Evolutionary conservation across 2,888 invertebrate genomes (phyloP), one percentile per base, ranked within the genome.

Genomic region (Onchidella celtica): DNA sequence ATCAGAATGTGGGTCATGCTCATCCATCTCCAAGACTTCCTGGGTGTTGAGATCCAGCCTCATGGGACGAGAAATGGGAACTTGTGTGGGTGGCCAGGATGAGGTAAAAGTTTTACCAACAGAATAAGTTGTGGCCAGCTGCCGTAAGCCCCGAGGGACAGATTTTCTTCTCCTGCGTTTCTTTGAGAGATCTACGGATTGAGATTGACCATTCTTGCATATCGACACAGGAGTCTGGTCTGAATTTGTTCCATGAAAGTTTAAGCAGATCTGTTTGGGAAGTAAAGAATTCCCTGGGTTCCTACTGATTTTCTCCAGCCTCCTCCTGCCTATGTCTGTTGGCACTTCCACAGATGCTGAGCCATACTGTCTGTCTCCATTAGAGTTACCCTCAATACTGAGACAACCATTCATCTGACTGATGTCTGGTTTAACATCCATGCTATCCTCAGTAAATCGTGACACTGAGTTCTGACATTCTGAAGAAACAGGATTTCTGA

Each of bases 361-460:
- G n/a, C 9, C 21, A 32, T 72, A 57, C 1, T 4, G 32, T n/a
- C 9, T n/a, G 6, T 9, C 9, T 21, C 1, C 32, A 27, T 47
- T 69, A 9, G 24, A 34, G 14, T 17, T 27, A 11, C 2, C 2
- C 40, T 32, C 29, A 21, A 21, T 36, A 3, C 17, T 27, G 0
- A 76, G n/a, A 36, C 29, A 65, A 32, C 21, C 14, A 47, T 76
- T 65, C 21, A 76, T 61, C 27, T n/a, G 27, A 29, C 65, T 65
- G 27, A 61, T 76, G 40, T 76, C 75, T 29, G 75, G 75, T 21
- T 76, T 76, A n/a, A 76, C 29, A 65, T 76, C 75, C 14, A 61
- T 24, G n/a, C 47, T 40, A 17, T 40, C 32, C 32, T 76, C 75
- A 3, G 11, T 17, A 34, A 59, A 74, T 17, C 61, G 32, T 2